A percentile compares a stretch with the other conserved stretches of the same genome.
Conservation (phyloP, 1,140 invertebrate genomes). For the Drosophila fuyamai region DNA sequence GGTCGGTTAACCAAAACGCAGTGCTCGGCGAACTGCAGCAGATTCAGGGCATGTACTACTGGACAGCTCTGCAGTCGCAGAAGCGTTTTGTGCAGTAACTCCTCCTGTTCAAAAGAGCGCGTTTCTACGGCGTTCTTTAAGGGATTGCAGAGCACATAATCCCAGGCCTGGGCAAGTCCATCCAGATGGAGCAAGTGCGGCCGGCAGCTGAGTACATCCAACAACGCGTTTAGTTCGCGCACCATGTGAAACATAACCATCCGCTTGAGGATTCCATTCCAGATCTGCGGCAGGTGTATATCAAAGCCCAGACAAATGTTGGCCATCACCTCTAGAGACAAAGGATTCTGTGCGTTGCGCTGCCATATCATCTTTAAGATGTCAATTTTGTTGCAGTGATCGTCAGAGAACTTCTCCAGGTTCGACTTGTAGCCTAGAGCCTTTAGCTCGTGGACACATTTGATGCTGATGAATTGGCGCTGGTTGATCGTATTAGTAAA, state of each 20-base stretch:
- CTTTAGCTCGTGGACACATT: constrained; percentile 81
- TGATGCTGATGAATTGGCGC: constrained; percentile 77
- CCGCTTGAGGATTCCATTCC: constrained; percentile 83
- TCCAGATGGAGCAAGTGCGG: constrained; percentile 68
- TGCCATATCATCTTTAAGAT: constrained; percentile 83
- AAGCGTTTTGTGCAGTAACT: constrained; percentile 68
- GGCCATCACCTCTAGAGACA: constrained; percentile 77
- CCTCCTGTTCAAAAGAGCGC: constrained; percentile 70
- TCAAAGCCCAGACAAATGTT: constrained; percentile 82
- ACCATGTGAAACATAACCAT: constrained; percentile 82
- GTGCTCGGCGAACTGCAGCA: constrained; percentile 72
- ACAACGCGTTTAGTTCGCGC: constrained; percentile 66
- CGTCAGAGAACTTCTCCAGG: constrained; percentile 72
- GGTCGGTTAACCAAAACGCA: constrained; percentile 68
- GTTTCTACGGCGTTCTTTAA: constrained; percentile 69
- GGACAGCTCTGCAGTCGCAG: constrained; percentile 78
- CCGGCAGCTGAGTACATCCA: constrained; percentile 76
- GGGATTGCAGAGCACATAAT: constrained; percentile 73
- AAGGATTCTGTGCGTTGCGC: constrained; percentile 73
- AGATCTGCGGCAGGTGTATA: constrained; percentile 78
- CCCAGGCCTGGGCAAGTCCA: constrained; percentile 73
- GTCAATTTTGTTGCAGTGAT: constrained; percentile 75
- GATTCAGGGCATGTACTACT: constrained; percentile 72
- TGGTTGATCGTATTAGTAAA: constrained; percentile 74
- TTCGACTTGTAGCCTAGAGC: constrained; percentile 80